Base-by-base conservation (phyloP, 2,113 vertebrate genomes). In the Chitala chitala region DNA sequence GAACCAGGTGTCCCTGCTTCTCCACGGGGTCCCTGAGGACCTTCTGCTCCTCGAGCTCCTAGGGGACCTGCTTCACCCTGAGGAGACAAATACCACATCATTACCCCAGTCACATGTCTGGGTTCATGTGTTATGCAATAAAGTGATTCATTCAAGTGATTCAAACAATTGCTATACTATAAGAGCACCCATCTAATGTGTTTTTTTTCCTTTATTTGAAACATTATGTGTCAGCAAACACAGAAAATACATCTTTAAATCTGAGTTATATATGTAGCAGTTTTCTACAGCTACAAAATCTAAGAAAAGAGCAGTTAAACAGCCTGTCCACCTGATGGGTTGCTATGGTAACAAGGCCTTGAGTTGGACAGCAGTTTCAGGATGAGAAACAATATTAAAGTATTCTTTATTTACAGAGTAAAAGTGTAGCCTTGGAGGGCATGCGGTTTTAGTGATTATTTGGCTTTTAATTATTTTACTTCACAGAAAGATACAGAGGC, bases 21-120 rank as follows among this genome's bases (percentile, higher is more conserved):
- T 72, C 96, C 96, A 0, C 96, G 91, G 72, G 94, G 86, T n/a
- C 96, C 96, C 79, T 97, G 96, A 69, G 89, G 87, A 9, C 96
- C 96, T 86, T 98, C 95, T 8, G 95, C 83, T 65, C 96, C 96
- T 33, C 96, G 92, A 1, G 85, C 89, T 3, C 96, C 96, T 0
- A 95, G 95, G 8, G 95, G 95, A 36, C 96, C 96, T 38, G 96
- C 95, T 89, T 98, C 96, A 75, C 96, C 96, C 96, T 98, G 82
- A 31, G 77, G 75, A 77, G 42, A 40, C 68, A 15, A 79, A 75
- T 4, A 40, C 10, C 15, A 54, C 31, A 36, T 10, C 53, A 31
- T 51, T 3, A 69, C 29, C n/a, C 29, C n/a, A n/a, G 17, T 33
- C 26, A 59, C 4, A 38, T 29, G 4, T 1, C 31, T 61, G 58